phyloP scores from a whole-genome alignment of 2,113 vertebrate genomes.

The Glaucidium brasilianum region DNA sequence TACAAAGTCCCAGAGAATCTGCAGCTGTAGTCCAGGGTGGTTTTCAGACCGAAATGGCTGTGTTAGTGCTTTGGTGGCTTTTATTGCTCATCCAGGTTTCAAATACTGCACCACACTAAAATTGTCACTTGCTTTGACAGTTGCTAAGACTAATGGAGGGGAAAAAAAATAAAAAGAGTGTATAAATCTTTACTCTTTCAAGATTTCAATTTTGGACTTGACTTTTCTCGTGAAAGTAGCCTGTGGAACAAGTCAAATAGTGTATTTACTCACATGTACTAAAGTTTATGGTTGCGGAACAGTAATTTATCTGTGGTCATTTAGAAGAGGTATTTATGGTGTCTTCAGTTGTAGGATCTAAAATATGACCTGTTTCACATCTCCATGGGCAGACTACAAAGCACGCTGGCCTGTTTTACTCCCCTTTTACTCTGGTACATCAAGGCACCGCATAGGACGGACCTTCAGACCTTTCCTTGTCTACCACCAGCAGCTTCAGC shows the following conservation, averaged over 20 bases:
- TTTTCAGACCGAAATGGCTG: background rate
- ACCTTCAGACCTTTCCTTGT: background rate
- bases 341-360: background rate
- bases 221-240: background rate
- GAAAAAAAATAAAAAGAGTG: no score
- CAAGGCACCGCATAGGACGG: fast-evolving
- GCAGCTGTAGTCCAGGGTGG: background rate
- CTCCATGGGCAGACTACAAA: background rate
- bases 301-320: background rate
- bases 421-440: fast-evolving
- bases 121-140: background rate
- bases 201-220: background rate
- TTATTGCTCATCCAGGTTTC: background rate
- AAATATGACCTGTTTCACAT: background rate
- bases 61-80: background rate
- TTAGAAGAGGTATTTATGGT: background rate
- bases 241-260: background rate
- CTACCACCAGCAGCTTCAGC: background rate
- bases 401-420: background rate
- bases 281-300: background rate
- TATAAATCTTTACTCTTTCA: background rate
- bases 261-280: background rate
- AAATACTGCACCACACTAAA: background rate
- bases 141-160: background rate
- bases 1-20: background rate